Conservation (phyloP, 2,113 vertebrate genomes). For the Chascanopsetta lugubris region DNA sequence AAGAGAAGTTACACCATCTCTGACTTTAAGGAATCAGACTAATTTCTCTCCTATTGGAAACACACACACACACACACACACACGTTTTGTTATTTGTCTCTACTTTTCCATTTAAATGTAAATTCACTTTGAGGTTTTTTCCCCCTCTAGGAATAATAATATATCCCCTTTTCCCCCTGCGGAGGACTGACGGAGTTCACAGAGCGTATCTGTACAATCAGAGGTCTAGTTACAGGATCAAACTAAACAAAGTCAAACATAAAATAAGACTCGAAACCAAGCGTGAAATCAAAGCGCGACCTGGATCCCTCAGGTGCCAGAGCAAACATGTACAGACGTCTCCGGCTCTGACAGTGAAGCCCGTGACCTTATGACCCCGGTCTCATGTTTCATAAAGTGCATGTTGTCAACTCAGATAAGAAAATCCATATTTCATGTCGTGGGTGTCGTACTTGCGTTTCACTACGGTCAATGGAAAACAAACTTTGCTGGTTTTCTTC, state of each 20-base stretch:
- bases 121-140: background rate
- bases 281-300: slow-evolving; percentile 14
- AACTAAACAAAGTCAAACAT: slow-evolving; percentile 6
- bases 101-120: background rate
- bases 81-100: background rate
- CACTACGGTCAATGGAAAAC: too few species aligned
- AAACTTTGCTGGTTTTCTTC: too few species aligned
- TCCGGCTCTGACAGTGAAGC: slow-evolving; percentile 4
- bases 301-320: slow-evolving; percentile 3
- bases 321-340: slow-evolving; percentile 27
- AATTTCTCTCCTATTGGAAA: too few species aligned
- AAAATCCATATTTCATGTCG: too few species aligned
- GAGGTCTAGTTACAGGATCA: slow-evolving; percentile 10
- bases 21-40: background rate
- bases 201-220: background rate
- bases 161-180: background rate
- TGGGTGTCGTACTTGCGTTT: too few species aligned
- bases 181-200: background rate
- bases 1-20: background rate
- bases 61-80: background rate
- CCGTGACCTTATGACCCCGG: slow-evolving; percentile 17
- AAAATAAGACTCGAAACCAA: slow-evolving; percentile 6
- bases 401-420: too few species aligned
- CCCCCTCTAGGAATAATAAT: background rate
- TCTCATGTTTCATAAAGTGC: slow-evolving; percentile 30